These are phyloP conservation scores for Columba guinea DNA, from an alignment of 2,797 vertebrate genomes.

Conservation along the genomic window DNA sequence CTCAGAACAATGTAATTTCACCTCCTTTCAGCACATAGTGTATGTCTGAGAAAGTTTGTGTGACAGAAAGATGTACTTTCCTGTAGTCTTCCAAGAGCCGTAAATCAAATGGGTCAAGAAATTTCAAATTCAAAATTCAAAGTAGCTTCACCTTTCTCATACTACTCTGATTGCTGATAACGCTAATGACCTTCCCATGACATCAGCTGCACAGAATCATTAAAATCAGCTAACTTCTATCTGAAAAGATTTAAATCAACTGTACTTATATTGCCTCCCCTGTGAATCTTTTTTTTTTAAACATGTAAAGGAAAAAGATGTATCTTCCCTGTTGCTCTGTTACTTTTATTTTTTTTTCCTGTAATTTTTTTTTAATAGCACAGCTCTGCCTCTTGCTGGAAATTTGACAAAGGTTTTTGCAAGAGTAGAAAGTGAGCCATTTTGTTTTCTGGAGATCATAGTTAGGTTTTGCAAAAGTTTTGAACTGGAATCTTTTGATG, in stretches of 20 bases:
- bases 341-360: background rate
- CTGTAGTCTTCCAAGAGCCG: background rate
- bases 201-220: background rate
- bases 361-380: background rate
- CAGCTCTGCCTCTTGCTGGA: background rate
- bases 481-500: background rate
- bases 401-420: background rate
- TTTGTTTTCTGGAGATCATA: background rate
- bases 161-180: background rate
- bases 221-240: background rate
- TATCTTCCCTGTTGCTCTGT: background rate
- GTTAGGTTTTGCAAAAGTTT: background rate
- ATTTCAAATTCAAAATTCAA: conserved; percentile 22
- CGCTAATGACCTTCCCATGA: background rate
- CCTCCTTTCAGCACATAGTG: background rate
- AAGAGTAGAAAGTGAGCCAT: background rate
- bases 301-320: background rate
- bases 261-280: background rate
- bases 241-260: background rate
- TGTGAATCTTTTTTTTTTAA: background rate
- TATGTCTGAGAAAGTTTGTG: background rate
- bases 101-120: background rate
- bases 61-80: background rate
- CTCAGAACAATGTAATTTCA: background rate
- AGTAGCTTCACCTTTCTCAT: background rate